These are phyloP conservation scores for Setophaga petechia DNA, from an alignment of 2,113 vertebrate species.

Conservation along the genomic window DNA sequence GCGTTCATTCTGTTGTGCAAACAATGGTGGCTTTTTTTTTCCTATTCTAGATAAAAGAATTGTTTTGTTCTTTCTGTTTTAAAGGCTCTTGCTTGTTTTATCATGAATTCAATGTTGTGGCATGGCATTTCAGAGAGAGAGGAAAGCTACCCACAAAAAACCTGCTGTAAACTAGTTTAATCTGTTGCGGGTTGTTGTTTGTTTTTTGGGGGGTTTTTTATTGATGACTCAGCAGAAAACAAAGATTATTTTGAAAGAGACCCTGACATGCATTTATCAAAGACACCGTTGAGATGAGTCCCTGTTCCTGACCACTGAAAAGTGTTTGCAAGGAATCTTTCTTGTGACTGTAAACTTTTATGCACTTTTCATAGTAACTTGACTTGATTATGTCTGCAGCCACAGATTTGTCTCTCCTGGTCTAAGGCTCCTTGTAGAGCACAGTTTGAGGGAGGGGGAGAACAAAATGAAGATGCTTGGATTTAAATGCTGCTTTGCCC, in stretches of 20 bases:
- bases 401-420: not conserved
- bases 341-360: not conserved
- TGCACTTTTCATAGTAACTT: fast-evolving
- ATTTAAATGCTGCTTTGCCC: not conserved
- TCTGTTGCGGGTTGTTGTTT: not conserved
- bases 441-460: not conserved
- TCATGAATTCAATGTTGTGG: not conserved
- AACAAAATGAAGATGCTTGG: not conserved
- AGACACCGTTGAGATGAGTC: not conserved
- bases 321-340: not conserved
- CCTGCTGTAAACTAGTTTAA: not conserved
- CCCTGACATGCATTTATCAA: not conserved
- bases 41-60: not conserved
- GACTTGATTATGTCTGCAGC: not conserved
- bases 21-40: not conserved
- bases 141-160: not conserved
- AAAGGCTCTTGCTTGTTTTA: not conserved
- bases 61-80: not conserved
- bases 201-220: not conserved
- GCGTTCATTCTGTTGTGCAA: not conserved
- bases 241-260: not conserved
- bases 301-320: fast-evolving
- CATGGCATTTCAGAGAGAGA: not conserved
- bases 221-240: not conserved
- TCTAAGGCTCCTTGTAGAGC: not conserved